Evolutionary conservation across 2,888 invertebrate genomes (phyloP).

Genomic region (Gari tellinella): DNA sequence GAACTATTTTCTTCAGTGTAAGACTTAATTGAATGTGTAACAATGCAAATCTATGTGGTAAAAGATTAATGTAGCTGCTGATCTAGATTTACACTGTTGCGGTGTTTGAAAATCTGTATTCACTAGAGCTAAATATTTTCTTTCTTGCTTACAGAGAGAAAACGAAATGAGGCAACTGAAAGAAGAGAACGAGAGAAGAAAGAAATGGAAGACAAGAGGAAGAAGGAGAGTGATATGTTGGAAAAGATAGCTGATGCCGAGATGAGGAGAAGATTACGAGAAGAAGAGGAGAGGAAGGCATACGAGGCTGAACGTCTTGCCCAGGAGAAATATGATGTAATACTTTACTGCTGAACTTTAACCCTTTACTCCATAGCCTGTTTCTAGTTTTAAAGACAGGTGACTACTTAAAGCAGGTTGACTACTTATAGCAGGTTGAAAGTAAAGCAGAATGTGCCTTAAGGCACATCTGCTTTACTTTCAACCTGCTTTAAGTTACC

Average conservation of each 20-base stretch:
- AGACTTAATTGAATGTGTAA: too few relatives aligned
- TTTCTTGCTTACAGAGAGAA: constrained; percentile 56
- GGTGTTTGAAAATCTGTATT: background rate
- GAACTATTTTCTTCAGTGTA: too few relatives aligned
- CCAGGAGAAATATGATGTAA: constrained; percentile 61
- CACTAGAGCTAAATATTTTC: background rate
- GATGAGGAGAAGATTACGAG: constrained; percentile 67
- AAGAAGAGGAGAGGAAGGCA: constrained; percentile 72
- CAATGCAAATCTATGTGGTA: too few relatives aligned
- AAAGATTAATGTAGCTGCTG: too few relatives aligned
- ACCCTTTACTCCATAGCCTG: too few relatives aligned
- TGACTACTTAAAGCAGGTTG: too few relatives aligned
- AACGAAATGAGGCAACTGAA: constrained; percentile 69
- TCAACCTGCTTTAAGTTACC: too few relatives aligned
- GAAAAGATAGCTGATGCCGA: constrained; percentile 76
- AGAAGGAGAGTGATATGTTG: constrained; percentile 77
- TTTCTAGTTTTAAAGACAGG: too few relatives aligned
- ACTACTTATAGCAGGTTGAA: too few relatives aligned
- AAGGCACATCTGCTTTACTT: too few relatives aligned
- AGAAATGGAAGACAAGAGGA: constrained; percentile 71
- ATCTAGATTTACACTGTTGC: background rate
- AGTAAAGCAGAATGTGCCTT: too few relatives aligned
- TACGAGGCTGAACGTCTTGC: constrained; percentile 74
- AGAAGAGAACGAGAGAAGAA: constrained; percentile 72
- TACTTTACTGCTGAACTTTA: too few relatives aligned